Base-by-base conservation (phyloP, 2,888 invertebrate species). In the Camponotus fellah region DNA sequence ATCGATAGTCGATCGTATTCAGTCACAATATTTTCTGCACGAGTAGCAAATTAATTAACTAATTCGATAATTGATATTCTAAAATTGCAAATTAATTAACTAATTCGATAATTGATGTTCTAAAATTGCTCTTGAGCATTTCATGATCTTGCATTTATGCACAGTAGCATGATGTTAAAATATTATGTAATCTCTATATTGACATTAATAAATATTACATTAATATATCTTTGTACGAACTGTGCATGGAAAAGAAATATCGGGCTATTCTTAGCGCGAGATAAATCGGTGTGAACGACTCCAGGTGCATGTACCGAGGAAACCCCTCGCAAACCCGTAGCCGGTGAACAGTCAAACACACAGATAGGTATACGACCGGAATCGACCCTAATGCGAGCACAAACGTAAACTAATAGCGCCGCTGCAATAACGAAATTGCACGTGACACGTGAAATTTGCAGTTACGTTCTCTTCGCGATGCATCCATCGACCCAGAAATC, bases 241-340 rank as follows among this genome's bases (percentile, higher is more conserved):
- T n/a, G 53, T n/a, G 32, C 26, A 26, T 37, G 71, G 60, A 71
- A 80, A 80, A 80, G 71, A 46, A 17, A 46, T 40, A 60, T 17
- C 37, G n/a, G 64, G 65, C 79, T 77, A 82, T 82, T 79, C 69
- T 72, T 56, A 32, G 60, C 62, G 49, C 77, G 66, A 76, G 76
- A 84, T 74, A 85, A 80, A 85, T 84, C 79, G 83, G 74, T 85
- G 85, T 75, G 83, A 85, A 85, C 83, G 80, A 84, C 83, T 83
- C 85, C 85, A 85, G 85, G 83, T 80, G 83, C 74, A 65, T 60
- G 46, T 46, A 75, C 46, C 46, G 69, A 71, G 80, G 64, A 80
- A 79, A 68, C 85, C 68, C 71, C 65, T 80, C 56, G 40, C 83
- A 74, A 74, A 79, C 71, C 62, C 69, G 80, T 85, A 56, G 65